A percentile compares a stretch with the other conserved stretches of the same genome.
phyloP scores from a whole-genome alignment of 2,797 vertebrate species.

The Peromyscus eremicus region DNA sequence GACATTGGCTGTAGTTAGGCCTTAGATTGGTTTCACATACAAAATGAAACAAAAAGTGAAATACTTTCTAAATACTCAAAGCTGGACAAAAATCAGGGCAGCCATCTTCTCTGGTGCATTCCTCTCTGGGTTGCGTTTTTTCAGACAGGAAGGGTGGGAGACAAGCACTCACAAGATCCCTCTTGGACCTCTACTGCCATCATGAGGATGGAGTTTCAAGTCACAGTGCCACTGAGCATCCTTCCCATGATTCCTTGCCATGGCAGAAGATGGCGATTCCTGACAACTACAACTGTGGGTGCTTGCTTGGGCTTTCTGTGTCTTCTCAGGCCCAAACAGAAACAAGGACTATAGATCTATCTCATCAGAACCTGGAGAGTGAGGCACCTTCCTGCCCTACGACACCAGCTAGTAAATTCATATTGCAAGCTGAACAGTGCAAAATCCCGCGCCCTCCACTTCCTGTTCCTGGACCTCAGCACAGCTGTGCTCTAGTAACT shows the following conservation, averaged over 20 bases:
- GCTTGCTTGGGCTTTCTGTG: no score
- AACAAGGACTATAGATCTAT: accelerated
- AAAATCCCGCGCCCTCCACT: background rate
- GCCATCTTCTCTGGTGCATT: background rate
- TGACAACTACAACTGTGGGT: no score
- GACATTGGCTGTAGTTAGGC: background rate
- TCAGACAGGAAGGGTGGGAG: background rate
- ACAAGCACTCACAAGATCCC: accelerated
- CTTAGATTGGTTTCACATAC: background rate
- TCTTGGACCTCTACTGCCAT: background rate
- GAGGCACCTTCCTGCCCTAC: accelerated
- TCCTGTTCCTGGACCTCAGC: background rate
- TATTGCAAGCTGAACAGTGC: no score
- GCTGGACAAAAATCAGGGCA: background rate
- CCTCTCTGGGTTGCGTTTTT: background rate
- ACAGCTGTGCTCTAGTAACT: no score
- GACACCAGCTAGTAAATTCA: background rate
- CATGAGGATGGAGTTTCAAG: background rate
- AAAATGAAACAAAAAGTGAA: background rate
- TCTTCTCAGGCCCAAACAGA: accelerated
- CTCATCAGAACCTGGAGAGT: background rate
- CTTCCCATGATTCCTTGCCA: background rate
- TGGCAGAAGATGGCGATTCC: background rate
- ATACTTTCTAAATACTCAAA: no score
- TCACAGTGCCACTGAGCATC: background rate